Base-by-base conservation (phyloP, 2,888 invertebrate species). In the Scaptomyza cyrtandrae region DNA sequence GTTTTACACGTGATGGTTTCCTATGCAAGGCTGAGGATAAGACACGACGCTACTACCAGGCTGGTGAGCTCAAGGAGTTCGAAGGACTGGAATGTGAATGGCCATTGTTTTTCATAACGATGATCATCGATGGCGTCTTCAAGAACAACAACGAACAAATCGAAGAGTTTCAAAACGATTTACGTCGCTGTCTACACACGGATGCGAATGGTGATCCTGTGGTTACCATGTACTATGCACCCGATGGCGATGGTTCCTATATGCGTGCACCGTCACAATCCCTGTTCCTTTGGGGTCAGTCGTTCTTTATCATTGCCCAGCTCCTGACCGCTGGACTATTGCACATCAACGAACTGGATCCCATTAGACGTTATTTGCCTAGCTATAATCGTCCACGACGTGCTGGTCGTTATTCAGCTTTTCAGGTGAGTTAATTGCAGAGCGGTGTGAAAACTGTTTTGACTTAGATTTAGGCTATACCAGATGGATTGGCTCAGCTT, bases 41-140 rank as follows among this genome's bases (percentile, higher is more conserved):
- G 43, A 94, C 93, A 0, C 88, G 85, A 0, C 85, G 85, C 9
- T 85, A 96, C 92, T 99, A 99, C 91, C 94, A 95, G 77, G 95
- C 96, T 86, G 98, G 98, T 14, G 98, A 99, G 93, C 95, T 98
- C 2, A 98, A 98, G 92, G 96, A 97, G 89, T 99, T 98, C 93
- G 98, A 99, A 89, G 96, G 96, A 45, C 94, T 99, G 13, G 99
- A 99, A 93, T 97, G 98, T 76, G 99, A 99, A 91, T 99, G 99
- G 98, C 99, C 99, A 0, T 92, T 99, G 53, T 99, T 99, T 92
- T 98, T 96, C 90, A 96, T 98, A 45, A 96, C 96, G 91, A 96
- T 99, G 96, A 97, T 99, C 50, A 98, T 99, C 79, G 99, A 99
- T 91, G 98, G 99, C 10, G 97, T 97, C 52, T 98, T 97, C 90